phyloP scores from a whole-genome alignment of 2,113 vertebrate species.

The Phainopepla nitens region DNA sequence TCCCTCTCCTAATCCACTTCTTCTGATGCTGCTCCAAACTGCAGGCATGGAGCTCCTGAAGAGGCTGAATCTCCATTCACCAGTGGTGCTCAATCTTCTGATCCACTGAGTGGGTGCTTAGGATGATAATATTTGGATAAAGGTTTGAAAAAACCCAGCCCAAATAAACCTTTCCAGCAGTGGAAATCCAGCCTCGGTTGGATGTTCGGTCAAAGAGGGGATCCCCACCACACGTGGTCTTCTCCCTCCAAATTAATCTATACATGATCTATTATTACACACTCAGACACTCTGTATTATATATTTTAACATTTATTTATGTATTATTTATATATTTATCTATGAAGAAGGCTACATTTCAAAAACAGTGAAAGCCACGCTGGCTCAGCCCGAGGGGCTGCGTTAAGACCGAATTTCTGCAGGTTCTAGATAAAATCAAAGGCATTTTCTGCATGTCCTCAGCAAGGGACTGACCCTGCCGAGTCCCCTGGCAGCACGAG shows the following conservation, averaged over 20 bases:
- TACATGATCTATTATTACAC: rapidly evolving
- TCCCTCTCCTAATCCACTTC: background rate
- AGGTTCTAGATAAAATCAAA: background rate
- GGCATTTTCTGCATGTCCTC: background rate
- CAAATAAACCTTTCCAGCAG: rapidly evolving
- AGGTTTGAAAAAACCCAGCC: background rate
- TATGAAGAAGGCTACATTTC: background rate
- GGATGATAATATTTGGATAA: background rate
- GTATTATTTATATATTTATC: background rate
- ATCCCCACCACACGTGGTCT: background rate
- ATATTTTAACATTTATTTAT: background rate
- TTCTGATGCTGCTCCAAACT: background rate
- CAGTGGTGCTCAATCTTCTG: background rate
- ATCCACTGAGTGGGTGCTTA: rapidly evolving
- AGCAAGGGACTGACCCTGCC: background rate
- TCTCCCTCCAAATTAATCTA: background rate
- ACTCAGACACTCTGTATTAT: rapidly evolving
- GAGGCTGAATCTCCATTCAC: rapidly evolving
- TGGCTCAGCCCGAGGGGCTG: background rate
- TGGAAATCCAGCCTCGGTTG: rapidly evolving
- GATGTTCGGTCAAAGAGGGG: background rate
- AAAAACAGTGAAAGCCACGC: background rate
- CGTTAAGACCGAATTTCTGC: background rate
- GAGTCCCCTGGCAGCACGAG: background rate
- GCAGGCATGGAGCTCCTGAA: background rate